These are phyloP conservation scores for Danaus chrysippus DNA, from an alignment of 2,888 invertebrate species.

Conservation along the genomic window DNA sequence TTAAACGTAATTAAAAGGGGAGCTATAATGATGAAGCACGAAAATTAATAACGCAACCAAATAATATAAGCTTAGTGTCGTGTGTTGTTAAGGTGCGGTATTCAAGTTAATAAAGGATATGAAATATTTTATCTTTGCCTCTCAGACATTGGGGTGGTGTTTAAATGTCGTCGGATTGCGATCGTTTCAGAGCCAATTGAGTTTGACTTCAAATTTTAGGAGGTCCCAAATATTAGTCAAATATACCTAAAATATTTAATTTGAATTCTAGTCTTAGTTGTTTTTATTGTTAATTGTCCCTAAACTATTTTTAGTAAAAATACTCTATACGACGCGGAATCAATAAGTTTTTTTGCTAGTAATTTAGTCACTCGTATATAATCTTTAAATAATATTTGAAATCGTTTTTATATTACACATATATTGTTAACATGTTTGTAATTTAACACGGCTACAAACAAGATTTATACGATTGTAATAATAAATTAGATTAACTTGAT, in stretches of 20 bases:
- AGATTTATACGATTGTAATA: neutral
- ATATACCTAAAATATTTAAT: too few relatives aligned
- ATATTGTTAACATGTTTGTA: too few relatives aligned
- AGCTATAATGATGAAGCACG: conserved; percentile 56
- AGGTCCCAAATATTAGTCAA: too few relatives aligned
- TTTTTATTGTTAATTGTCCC: too few relatives aligned
- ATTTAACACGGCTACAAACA: neutral
- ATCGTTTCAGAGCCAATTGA: neutral
- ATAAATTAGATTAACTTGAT: neutral
- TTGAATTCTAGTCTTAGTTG: too few relatives aligned
- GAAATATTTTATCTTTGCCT: neutral
- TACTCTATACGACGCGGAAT: too few relatives aligned
- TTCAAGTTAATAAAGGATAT: conserved; percentile 21
- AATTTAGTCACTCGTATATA: too few relatives aligned
- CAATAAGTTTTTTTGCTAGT: too few relatives aligned
- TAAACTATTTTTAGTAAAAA: too few relatives aligned
- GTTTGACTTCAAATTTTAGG: neutral
- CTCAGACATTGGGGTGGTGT: neutral
- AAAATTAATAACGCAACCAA: conserved; percentile 55
- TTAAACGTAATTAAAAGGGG: conserved; percentile 70
- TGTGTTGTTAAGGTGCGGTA: conserved; percentile 15
- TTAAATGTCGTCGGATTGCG: neutral
- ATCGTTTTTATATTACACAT: too few relatives aligned
- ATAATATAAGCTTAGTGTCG: conserved; percentile 45
- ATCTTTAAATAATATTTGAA: too few relatives aligned